Percentiles rank a stretch among this genome's conserved stretches.
Conservation (phyloP, 2,113 vertebrate species). For the Peromyscus polionotus region DNA sequence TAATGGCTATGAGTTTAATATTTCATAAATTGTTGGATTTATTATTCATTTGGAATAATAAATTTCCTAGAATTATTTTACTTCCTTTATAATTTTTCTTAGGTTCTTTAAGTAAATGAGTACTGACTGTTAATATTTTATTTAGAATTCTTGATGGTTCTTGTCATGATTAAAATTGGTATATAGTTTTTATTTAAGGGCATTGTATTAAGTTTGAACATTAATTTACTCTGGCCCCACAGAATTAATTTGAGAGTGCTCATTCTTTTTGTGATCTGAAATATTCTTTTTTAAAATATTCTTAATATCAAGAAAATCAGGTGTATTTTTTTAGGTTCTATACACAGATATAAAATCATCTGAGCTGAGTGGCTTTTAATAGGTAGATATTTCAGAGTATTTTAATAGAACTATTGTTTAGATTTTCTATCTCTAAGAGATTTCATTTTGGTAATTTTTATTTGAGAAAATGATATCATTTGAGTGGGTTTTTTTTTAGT, state of each 20-base stretch:
- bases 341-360: not conserved
- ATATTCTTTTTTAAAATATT: slow-evolving; percentile 48
- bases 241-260: not conserved
- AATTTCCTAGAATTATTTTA: slow-evolving; percentile 4
- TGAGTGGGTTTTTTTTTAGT: not conserved
- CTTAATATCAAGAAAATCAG: slow-evolving; percentile 40
- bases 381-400: slow-evolving; percentile 52
- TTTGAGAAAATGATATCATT: slow-evolving; percentile 30
- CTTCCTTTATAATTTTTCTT: slow-evolving; percentile 35
- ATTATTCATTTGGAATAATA: slow-evolving; percentile 6
- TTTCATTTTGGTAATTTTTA: slow-evolving; percentile 24
- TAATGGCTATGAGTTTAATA: not conserved
- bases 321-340: slow-evolving; percentile 49
- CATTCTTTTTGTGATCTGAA: slow-evolving; percentile 38
- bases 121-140: slow-evolving; percentile 38
- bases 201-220: not conserved
- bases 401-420: slow-evolving; percentile 46
- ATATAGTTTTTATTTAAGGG: not conserved
- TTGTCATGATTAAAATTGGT: not conserved
- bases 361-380: slow-evolving; percentile 33
- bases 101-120: not conserved
- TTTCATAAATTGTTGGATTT: slow-evolving; percentile 47
- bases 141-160: not conserved
- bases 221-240: slow-evolving; percentile 1
- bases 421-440: not conserved